These are phyloP conservation scores for Carduelis carduelis DNA, from an alignment of 2,797 vertebrate genomes.

Conservation along the genomic window DNA sequence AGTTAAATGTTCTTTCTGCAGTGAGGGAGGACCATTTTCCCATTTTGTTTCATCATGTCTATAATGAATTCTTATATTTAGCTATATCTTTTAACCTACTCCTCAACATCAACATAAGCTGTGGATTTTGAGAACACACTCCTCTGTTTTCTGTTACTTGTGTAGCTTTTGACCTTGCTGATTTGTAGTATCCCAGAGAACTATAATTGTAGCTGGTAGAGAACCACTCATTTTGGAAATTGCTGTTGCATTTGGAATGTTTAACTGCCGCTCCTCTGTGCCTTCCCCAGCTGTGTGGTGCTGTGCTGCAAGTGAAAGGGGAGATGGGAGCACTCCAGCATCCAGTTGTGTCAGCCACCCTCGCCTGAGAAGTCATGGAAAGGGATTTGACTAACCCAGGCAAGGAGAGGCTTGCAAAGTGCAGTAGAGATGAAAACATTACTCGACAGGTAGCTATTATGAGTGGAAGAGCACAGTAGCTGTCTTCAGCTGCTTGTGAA, in stretches of 20 bases:
- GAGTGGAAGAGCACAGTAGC: not conserved
- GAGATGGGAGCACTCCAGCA: not conserved
- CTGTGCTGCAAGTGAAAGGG: not conserved
- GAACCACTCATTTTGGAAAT: conserved; percentile 49
- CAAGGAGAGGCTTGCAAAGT: not conserved
- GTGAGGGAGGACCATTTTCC: not conserved
- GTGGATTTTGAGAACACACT: not conserved
- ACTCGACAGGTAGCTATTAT: not conserved
- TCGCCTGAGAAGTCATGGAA: not conserved
- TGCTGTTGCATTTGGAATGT: conserved; percentile 25
- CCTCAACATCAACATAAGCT: not conserved
- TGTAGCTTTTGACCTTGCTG: conserved; percentile 44
- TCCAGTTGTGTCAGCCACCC: not conserved
- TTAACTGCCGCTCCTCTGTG: not conserved
- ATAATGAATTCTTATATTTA: conserved; percentile 3
- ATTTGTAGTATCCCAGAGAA: not conserved
- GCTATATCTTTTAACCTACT: not conserved
- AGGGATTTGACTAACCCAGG: not conserved
- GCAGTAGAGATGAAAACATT: not conserved
- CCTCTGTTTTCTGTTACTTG: conserved; percentile 33
- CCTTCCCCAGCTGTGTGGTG: not conserved
- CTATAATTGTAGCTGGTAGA: conserved; percentile 33
- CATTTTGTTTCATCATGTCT: not conserved
- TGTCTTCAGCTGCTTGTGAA: not conserved
- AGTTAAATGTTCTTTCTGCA: conserved; percentile 29